A percentile compares a stretch with the other conserved stretches of the same genome.
Conservation (phyloP, 1,140 invertebrate genomes). For the Hylaeus anthracinus region DNA sequence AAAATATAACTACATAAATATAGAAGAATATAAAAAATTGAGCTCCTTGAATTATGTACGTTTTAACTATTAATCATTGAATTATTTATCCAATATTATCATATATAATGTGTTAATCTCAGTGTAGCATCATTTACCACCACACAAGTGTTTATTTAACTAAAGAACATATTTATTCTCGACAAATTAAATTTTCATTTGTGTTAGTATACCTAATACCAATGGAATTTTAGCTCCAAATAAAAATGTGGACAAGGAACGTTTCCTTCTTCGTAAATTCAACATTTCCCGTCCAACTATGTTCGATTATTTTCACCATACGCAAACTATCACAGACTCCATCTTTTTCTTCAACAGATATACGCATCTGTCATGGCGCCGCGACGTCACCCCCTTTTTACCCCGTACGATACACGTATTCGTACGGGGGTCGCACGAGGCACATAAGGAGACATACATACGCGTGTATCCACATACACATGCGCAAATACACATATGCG, state of each 20-base stretch:
- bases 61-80: too few relatives aligned
- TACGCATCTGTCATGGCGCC: constrained; percentile 67
- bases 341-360: constrained; percentile 64
- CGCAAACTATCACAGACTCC: constrained; percentile 45
- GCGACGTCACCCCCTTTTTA: constrained; percentile 62
- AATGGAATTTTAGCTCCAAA: too few relatives aligned
- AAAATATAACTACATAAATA: too few relatives aligned
- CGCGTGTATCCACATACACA: constrained; percentile 37
- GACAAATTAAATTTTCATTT: neutral
- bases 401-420: constrained; percentile 61
- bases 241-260: neutral
- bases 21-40: too few relatives aligned
- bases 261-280: neutral
- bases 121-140: too few relatives aligned
- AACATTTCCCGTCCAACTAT: neutral
- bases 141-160: neutral
- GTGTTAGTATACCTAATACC: neutral
- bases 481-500: constrained; percentile 32
- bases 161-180: neutral
- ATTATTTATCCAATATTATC: too few relatives aligned
- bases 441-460: constrained; percentile 46
- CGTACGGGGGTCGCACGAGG: constrained; percentile 40
- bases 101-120: too few relatives aligned
- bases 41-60: too few relatives aligned
- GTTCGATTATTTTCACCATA: neutral